Base-by-base conservation (phyloP, 2,797 vertebrate genomes). In the Hippoglossus hippoglossus region DNA sequence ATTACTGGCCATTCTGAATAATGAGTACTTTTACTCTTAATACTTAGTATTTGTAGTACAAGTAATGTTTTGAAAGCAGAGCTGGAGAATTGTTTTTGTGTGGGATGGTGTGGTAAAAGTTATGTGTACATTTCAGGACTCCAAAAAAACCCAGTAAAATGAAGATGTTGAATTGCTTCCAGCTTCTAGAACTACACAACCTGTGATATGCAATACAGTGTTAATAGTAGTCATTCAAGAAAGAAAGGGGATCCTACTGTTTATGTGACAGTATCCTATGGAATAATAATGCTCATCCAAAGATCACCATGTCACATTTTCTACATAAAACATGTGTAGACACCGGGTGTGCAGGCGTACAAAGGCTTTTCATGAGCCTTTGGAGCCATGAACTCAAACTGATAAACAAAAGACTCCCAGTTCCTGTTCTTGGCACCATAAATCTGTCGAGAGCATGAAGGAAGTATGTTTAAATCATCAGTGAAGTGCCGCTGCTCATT, bases 381-480 rank as follows among this genome's bases (percentile, higher is more conserved):
- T 56, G 74, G 71, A 81, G 72, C 67, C 73, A 65, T 76, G 67
- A 76, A 78, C 44, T 7, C 7, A 73, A 82, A 88, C 25, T 61
- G 66, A 84, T 83, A 85, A 77, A 89, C 87, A 88, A 87, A 89
- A 80, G 74, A 73, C 81, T 77, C 68, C 63, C 54, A 71, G 75
- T 91, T 81, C 85, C 75, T 72, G 57, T 58, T 53, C 65, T 63
- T 55, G 70, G 74, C 55, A 41, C 54, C 80, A 83, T 86, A 81
- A 86, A 82, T 87, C 78, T 52, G 62, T 74, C 63, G 57, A 58
- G 31, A 52, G 67, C 81, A 44, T 78, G 63, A 79, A 85, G 81
- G 81, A 91, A 85, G 81, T 80, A 25, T 80, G 78, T 84, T 88
- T 86, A 87, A 87, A 88, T 87, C 82, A 91, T 79, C 72, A 67